These are phyloP conservation scores for Eupithecia vulgata DNA, from an alignment of 2,888 invertebrate genomes.

Conservation along the genomic window DNA sequence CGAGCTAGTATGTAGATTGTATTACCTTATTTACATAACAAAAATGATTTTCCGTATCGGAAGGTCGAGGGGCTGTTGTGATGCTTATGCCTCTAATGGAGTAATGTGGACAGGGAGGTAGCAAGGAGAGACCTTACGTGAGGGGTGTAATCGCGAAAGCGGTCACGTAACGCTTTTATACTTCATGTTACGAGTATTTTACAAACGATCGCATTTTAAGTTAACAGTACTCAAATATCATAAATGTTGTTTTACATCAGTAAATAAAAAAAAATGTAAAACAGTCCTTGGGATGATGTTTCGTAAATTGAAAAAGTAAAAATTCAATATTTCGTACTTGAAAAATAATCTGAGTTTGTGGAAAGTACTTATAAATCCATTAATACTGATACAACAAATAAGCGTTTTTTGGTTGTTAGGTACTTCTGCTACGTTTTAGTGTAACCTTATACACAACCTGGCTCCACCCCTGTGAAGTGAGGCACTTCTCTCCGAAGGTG, in stretches of 20 bases:
- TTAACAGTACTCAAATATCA: neutral
- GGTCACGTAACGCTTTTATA: neutral
- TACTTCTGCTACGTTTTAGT: neutral
- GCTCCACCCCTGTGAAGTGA: conserved; percentile 37
- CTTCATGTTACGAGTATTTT: neutral
- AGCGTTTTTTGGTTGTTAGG: too few relatives aligned
- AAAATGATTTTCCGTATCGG: conserved; percentile 63
- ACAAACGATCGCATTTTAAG: neutral
- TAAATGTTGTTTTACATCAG: neutral
- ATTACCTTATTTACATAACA: conserved; percentile 65
- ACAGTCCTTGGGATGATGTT: too few relatives aligned
- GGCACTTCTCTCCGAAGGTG: conserved; percentile 43
- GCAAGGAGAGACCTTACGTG: neutral
- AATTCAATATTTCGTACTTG: too few relatives aligned
- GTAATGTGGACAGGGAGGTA: conserved; percentile 32
- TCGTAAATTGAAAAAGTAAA: too few relatives aligned
- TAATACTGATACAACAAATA: neutral
- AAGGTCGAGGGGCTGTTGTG: conserved; percentile 37
- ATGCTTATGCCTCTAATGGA: conserved; percentile 37
- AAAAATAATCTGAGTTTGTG: neutral
- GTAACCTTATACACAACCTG: conserved; percentile 9
- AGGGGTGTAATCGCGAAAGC: neutral
- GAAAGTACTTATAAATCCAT: neutral
- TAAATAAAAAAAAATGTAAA: too few relatives aligned
- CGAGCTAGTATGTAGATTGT: conserved; percentile 58